Evolutionary conservation across 2,888 invertebrate species (phyloP).

Genomic region (Taphrorychus bicolor): DNA sequence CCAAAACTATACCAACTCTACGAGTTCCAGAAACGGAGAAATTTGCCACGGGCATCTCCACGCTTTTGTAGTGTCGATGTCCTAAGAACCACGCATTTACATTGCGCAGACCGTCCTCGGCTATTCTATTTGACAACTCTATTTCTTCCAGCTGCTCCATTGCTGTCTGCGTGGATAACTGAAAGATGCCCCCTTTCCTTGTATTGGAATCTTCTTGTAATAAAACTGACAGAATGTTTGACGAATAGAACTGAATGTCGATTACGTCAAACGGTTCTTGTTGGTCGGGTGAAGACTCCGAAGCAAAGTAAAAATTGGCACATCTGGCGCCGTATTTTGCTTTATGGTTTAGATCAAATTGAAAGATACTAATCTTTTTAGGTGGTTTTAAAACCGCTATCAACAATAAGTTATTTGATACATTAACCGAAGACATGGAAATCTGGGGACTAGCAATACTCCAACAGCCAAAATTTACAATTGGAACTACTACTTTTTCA

Average conservation of each 20-base stretch:
- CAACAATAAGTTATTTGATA: constrained; percentile 62
- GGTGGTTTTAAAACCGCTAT: constrained; percentile 62
- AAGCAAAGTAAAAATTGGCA: constrained; percentile 64
- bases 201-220: constrained; percentile 62
- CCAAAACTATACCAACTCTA: constrained; percentile 85
- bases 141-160: constrained; percentile 53
- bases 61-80: constrained; percentile 63
- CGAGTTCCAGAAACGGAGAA: constrained; percentile 86
- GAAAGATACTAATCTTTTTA: constrained; percentile 63
- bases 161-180: constrained; percentile 48
- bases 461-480: constrained; percentile 61
- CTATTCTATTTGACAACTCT: constrained; percentile 42
- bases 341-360: constrained; percentile 59
- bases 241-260: constrained; percentile 80
- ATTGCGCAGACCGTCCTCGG: constrained; percentile 58
- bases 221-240: constrained; percentile 75
- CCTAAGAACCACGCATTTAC: constrained; percentile 64
- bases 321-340: constrained; percentile 56
- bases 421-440: constrained; percentile 63
- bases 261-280: constrained; percentile 58
- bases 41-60: constrained; percentile 71
- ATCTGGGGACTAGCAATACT: constrained; percentile 52
- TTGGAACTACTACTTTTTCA: constrained; percentile 67
- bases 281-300: constrained; percentile 50
- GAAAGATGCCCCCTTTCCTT: constrained; percentile 50